Conservation (phyloP, 2,888 invertebrate genomes). For the Invenusta paracnida region DNA sequence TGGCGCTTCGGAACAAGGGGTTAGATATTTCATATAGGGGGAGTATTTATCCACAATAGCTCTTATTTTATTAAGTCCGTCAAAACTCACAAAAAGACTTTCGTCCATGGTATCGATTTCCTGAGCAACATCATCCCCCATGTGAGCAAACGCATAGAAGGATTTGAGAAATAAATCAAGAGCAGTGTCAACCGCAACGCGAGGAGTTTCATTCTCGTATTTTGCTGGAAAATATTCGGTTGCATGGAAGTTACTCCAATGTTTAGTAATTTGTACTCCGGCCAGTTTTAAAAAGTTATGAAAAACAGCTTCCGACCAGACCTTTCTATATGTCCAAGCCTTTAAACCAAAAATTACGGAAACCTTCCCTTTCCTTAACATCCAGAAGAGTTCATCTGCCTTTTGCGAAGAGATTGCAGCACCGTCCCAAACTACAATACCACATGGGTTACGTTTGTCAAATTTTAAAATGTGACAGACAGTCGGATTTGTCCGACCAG, state of each 20-base stretch:
- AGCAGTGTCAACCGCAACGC: background rate
- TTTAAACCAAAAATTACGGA: background rate
- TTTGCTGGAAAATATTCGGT: background rate
- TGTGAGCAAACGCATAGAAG: background rate
- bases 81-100: background rate
- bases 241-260: background rate
- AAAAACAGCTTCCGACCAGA: background rate
- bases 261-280: background rate
- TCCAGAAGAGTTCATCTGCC: too few relatives aligned
- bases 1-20: background rate
- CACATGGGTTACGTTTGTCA: background rate
- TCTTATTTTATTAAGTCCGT: background rate
- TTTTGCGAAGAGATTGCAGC: too few relatives aligned
- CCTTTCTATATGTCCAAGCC: background rate
- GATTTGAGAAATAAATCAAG: background rate
- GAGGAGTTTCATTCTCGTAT: background rate
- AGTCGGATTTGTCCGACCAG: background rate
- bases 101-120: background rate
- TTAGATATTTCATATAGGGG: background rate
- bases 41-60: background rate
- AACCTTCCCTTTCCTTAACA: background rate
- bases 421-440: background rate
- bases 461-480: background rate
- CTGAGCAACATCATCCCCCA: background rate
- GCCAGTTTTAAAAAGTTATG: background rate